These are phyloP conservation scores for Paramuricea clavata DNA, from an alignment of 92 coral and sea anemone genomes.

Conservation along the genomic window DNA sequence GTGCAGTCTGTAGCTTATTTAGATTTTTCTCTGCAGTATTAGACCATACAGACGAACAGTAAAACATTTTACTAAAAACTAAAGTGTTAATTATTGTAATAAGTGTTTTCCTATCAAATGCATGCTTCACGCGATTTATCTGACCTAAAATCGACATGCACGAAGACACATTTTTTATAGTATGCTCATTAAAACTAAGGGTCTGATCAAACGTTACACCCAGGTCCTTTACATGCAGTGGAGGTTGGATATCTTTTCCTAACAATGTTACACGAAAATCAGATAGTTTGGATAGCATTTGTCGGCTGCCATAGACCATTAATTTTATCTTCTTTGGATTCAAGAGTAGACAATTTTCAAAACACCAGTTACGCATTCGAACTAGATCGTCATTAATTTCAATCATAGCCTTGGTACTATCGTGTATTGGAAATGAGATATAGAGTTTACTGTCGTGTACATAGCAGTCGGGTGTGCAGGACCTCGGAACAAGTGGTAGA, in stretches of 20 bases:
- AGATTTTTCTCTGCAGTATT: conserved; percentile 44
- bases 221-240: conserved; percentile 10
- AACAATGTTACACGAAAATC: conserved; percentile 6
- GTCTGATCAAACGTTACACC: conserved; percentile 3
- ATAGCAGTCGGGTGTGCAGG: not conserved
- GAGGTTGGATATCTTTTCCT: conserved; percentile 1
- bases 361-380: conserved; percentile 50
- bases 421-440: not conserved
- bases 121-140: conserved; percentile 46
- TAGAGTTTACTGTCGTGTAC: conserved; percentile 20
- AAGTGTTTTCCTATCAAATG: conserved; percentile 36
- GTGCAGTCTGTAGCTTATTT: conserved; percentile 47
- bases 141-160: conserved; percentile 23
- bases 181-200: conserved; percentile 14
- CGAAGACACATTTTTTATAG: not conserved
- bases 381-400: conserved; percentile 37
- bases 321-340: conserved; percentile 11
- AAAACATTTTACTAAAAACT: conserved; percentile 55
- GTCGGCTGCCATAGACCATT: conserved; percentile 11
- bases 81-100: not conserved
- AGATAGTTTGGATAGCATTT: conserved; percentile 2
- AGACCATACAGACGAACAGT: conserved; percentile 53
- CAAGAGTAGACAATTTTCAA: conserved; percentile 9
- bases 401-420: not conserved
- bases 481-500: not conserved